Base-by-base conservation (phyloP, 1,140 invertebrate genomes). In the Drosophila sucinea region DNA sequence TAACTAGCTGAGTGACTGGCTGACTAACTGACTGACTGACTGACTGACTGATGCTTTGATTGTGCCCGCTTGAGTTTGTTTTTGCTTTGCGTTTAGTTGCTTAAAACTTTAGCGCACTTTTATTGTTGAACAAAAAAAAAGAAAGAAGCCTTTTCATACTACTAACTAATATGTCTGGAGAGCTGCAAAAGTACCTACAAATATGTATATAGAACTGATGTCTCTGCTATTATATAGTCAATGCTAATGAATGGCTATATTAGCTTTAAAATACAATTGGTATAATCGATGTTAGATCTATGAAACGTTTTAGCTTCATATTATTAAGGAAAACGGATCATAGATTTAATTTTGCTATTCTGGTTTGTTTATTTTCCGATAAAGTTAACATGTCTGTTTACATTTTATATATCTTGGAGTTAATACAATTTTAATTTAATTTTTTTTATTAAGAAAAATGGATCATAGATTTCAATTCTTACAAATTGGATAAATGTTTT, bases 31-130 rank as follows among this genome's bases (percentile, higher is more conserved):
- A 17, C 17, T 17, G 5, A 61, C 57, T 63, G 35, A 60, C 11
- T 67, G 44, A 76, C 32, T 73, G 47, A 44, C 73, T 66, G 66
- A 35, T 60, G 67, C 74, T 75, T 60, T 68, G 56, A 60, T 72
- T 60, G 68, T 58, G 63, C 25, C 60, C 38, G 7, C 23, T 51
- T 51, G 1, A 51, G 44, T 51, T 51, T 51, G 44, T 51, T 27
- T 33, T 68, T 68, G 23, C 44, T 38, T 44, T 30, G 41, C 40
- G 57, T 54, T 74, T 62, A 68, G 75, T 70, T 76, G 55, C 67
- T 70, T 47, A 60, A 87, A 82, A 82, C 63, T 77, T 87, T 55
- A 56, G 63, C 44, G 27, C 47, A 51, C 66, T 70, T 87, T 70
- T 69, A 73, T 87, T 79, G 58, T 61, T 69, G 65, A 51, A 10